Evolutionary conservation across 2,797 vertebrate genomes (phyloP).

Genomic region (Naso thynnoides): DNA sequence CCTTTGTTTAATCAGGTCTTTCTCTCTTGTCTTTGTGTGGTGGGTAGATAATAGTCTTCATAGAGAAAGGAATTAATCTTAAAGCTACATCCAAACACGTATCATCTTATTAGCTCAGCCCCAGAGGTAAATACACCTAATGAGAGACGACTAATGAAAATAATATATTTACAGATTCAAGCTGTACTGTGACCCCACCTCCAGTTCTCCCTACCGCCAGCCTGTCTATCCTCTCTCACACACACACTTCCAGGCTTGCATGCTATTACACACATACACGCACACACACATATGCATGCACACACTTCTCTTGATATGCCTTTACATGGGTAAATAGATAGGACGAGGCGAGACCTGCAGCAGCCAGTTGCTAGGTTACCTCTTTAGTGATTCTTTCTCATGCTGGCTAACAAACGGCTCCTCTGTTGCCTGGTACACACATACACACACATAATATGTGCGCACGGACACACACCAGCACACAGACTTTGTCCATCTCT

Average conservation of each 20-base stretch:
- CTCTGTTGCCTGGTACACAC: slow-evolving; percentile 66
- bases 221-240: background rate
- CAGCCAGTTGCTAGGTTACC: slow-evolving; percentile 89
- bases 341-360: slow-evolving; percentile 73
- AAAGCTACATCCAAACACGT: slow-evolving; percentile 42
- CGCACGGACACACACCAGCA: slow-evolving; percentile 15
- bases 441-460: slow-evolving; percentile 8
- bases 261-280: background rate
- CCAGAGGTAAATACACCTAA: slow-evolving; percentile 49
- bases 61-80: slow-evolving; percentile 15
- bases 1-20: slow-evolving; percentile 3
- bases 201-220: background rate
- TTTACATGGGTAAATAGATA: slow-evolving; percentile 75
- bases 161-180: slow-evolving; percentile 64
- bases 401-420: slow-evolving; percentile 81
- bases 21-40: slow-evolving; percentile 10
- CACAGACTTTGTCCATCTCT: slow-evolving; percentile 50
- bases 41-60: slow-evolving; percentile 37
- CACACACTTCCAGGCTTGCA: background rate
- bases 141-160: slow-evolving; percentile 70
- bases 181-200: slow-evolving; percentile 46
- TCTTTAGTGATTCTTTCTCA: slow-evolving; percentile 80
- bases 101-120: slow-evolving; percentile 48
- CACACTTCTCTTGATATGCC: slow-evolving; percentile 16
- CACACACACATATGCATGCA: background rate